These are phyloP conservation scores for Drosophila santomea DNA, from an alignment of 1,140 invertebrate species.

Conservation along the genomic window DNA sequence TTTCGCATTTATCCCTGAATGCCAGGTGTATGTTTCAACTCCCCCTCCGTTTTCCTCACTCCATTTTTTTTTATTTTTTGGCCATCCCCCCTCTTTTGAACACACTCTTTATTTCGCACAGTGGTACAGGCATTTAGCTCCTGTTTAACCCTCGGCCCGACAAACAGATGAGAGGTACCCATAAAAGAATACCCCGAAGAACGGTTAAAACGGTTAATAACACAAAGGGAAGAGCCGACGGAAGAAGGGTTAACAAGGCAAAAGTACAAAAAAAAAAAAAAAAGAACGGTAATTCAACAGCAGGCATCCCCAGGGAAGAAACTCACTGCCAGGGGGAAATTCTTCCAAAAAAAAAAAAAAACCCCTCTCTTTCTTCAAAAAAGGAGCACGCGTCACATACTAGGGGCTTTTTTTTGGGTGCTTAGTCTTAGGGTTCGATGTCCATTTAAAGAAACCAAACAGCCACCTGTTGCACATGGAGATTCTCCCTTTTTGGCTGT, in stretches of 20 bases:
- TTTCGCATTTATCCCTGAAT: constrained; percentile 63
- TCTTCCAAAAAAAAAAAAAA: not conserved
- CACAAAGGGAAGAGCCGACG: not conserved
- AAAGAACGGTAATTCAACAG: constrained; percentile 55
- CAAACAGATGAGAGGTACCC: constrained; percentile 30
- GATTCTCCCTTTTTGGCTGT: constrained; percentile 4
- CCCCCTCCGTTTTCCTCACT: not conserved
- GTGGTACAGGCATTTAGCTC: constrained; percentile 71
- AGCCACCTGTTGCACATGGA: constrained; percentile 34
- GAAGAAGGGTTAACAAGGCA: constrained; percentile 49
- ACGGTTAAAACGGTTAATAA: constrained; percentile 4
- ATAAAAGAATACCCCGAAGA: constrained; percentile 19
- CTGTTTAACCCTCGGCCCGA: constrained; percentile 40
- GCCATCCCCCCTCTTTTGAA: not conserved
- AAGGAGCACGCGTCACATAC: constrained; percentile 14
- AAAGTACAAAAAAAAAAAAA: not conserved
- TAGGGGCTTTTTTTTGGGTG: constrained; percentile 7
- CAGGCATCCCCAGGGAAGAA: constrained; percentile 15
- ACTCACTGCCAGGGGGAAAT: constrained; percentile 5
- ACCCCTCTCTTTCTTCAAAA: not conserved
- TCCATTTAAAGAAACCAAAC: constrained; percentile 11
- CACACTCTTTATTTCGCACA: constrained; percentile 43
- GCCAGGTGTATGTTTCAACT: constrained; percentile 40
- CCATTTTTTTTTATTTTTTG: not conserved
- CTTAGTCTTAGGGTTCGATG: constrained; percentile 21